These are phyloP conservation scores for Hofmannophila pseudospretella DNA, from an alignment of 2,888 invertebrate genomes.

Conservation along the genomic window DNA sequence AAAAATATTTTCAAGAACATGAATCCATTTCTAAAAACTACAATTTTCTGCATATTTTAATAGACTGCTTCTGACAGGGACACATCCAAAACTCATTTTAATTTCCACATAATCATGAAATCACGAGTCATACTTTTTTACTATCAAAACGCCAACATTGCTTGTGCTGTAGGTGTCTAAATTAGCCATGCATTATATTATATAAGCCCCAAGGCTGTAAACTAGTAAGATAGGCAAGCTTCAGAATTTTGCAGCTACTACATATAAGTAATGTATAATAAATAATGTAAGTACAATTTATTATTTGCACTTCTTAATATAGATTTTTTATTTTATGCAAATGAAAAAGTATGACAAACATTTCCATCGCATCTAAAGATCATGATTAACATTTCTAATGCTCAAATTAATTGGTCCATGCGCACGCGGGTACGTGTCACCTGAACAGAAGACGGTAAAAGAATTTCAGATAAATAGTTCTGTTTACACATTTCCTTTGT, in stretches of 20 bases:
- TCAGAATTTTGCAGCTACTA: slow-evolving; percentile 2
- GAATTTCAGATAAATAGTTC: slow-evolving; percentile 44
- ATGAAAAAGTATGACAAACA: slow-evolving; percentile 27
- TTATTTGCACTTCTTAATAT: too few species aligned
- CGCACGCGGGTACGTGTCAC: slow-evolving; percentile 56
- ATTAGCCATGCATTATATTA: background rate
- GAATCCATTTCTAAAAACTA: too few species aligned
- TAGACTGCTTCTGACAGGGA: slow-evolving; percentile 34
- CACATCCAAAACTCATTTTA: slow-evolving; percentile 18
- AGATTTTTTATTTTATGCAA: background rate
- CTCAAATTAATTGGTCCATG: slow-evolving; percentile 64
- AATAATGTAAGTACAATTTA: too few species aligned
- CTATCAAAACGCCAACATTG: background rate
- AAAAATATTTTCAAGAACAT: too few species aligned
- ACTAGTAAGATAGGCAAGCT: background rate
- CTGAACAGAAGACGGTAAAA: slow-evolving; percentile 76
- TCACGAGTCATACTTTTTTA: slow-evolving; percentile 28
- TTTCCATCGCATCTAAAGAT: slow-evolving; percentile 14
- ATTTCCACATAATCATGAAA: slow-evolving; percentile 6
- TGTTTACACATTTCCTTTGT: slow-evolving; percentile 42
- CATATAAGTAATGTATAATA: background rate
- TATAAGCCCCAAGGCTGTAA: background rate
- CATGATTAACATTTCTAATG: slow-evolving; percentile 16
- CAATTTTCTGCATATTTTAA: too few species aligned
- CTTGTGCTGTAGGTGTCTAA: background rate